phyloP scores from a whole-genome alignment of 2,113 vertebrate genomes.

The Corythoichthys intestinalis region DNA sequence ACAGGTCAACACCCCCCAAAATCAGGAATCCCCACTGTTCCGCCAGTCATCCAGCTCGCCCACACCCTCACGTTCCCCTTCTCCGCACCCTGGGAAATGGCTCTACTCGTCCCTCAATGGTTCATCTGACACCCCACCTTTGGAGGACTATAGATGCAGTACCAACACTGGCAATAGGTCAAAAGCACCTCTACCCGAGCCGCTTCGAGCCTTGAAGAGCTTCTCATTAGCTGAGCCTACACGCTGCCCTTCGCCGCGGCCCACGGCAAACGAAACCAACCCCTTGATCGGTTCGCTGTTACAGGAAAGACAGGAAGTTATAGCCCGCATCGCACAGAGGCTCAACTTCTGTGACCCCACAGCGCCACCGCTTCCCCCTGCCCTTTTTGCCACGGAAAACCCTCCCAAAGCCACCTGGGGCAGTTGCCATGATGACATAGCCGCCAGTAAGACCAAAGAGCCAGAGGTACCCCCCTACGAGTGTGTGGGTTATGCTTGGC shows the following conservation, averaged over 20 bases:
- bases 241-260: conserved; percentile 69
- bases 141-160: conserved; percentile 67
- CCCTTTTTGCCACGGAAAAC: conserved; percentile 68
- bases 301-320: conserved; percentile 94
- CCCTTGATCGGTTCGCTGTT: conserved; percentile 92
- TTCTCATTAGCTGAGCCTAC: conserved; percentile 77
- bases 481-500: conserved; percentile 64
- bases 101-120: conserved; percentile 71
- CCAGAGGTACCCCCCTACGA: conserved; percentile 59
- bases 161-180: conserved; percentile 61
- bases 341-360: conserved; percentile 92
- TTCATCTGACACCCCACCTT: conserved; percentile 66
- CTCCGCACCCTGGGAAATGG: conserved; percentile 74
- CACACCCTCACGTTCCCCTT: conserved; percentile 61
- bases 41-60: conserved; percentile 72
- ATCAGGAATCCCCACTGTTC: conserved; percentile 71
- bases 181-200: conserved; percentile 70
- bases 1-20: conserved; percentile 56
- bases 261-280: conserved; percentile 78
- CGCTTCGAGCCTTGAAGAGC: conserved; percentile 82
- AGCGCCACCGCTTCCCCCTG: conserved; percentile 77
- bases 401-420: conserved; percentile 78
- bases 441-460: conserved; percentile 84
- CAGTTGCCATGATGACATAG: conserved; percentile 68
- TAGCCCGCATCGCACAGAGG: conserved; percentile 94